phyloP scores from a whole-genome alignment of 2,797 vertebrate species.

The Loriculus beryllinus region DNA sequence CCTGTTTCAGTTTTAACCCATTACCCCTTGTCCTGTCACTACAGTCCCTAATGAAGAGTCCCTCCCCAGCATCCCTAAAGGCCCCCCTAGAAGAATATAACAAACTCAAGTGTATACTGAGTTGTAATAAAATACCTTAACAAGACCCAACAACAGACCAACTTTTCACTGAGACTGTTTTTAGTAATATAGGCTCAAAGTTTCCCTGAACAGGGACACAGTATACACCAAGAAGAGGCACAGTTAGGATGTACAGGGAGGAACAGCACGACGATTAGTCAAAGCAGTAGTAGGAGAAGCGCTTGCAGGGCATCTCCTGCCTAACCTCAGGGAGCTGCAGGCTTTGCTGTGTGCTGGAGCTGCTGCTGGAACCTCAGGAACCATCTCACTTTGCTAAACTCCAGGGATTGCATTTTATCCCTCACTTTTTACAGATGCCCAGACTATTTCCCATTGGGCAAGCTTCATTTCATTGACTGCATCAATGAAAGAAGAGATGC shows the following conservation, averaged over 20 bases:
- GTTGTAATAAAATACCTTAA: neutral
- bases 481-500: neutral
- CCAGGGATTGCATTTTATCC: neutral
- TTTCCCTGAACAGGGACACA: neutral
- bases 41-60: no score
- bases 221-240: neutral
- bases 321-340: fast-evolving
- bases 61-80: no score
- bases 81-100: fast-evolving
- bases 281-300: neutral
- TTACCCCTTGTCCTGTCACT: no score
- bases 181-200: neutral
- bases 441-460: neutral
- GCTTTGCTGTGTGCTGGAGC: neutral
- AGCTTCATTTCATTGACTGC: neutral
- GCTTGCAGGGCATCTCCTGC: neutral
- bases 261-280: neutral
- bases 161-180: neutral
- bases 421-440: neutral
- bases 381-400: neutral
- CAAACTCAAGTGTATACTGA: neutral
- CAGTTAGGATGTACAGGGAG: neutral
- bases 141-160: neutral
- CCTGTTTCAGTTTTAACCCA: no score
- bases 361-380: neutral